Evolutionary conservation across 2,113 vertebrate species (phyloP).

Genomic region (Nibea coibor): DNA sequence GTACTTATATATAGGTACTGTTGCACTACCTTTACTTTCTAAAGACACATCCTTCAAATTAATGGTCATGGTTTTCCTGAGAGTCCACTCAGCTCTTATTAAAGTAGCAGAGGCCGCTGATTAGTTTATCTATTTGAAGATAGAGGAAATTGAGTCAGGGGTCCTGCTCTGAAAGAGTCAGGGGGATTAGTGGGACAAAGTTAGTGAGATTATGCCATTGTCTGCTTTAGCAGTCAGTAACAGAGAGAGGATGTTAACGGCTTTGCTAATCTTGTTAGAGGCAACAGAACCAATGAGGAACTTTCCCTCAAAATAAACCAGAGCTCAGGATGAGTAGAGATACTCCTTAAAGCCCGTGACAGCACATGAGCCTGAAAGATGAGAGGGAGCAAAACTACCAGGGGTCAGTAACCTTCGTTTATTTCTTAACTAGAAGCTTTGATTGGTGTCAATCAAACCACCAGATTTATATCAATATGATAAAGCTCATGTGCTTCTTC

Average conservation of each 20-base stretch:
- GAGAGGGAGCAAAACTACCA: background rate
- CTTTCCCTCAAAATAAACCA: background rate
- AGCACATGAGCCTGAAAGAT: background rate
- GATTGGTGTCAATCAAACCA: background rate
- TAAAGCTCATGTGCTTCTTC: background rate
- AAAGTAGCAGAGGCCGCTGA: background rate
- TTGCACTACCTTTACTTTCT: background rate
- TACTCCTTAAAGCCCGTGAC: background rate
- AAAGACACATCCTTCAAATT: background rate
- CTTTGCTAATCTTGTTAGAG: constrained; percentile 43
- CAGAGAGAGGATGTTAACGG: background rate
- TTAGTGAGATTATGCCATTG: constrained; percentile 55
- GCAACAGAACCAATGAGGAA: background rate
- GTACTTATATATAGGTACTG: too few relatives aligned
- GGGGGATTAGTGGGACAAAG: constrained; percentile 3
- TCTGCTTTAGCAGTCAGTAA: constrained; percentile 23
- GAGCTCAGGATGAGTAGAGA: background rate
- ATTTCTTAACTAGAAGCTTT: background rate
- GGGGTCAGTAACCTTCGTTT: background rate
- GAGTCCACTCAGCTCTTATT: background rate
- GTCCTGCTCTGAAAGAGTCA: background rate
- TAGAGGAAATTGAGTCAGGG: background rate
- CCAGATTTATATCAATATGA: background rate
- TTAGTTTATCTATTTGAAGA: constrained; percentile 19
- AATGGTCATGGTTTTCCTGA: background rate